Conservation (phyloP, 2,888 invertebrate species). For the Pandemis corylana region DNA sequence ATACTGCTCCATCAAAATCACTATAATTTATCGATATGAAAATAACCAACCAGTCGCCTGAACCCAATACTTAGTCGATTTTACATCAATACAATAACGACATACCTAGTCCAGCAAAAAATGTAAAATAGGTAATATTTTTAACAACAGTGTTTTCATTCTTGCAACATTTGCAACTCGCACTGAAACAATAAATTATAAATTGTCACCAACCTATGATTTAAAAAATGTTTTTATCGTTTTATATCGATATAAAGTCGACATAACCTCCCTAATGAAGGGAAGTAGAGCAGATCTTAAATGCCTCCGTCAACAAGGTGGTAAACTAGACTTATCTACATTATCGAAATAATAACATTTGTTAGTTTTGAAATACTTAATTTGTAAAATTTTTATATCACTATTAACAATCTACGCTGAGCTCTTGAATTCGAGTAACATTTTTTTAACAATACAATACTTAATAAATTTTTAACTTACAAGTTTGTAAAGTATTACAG, state of each 20-base stretch:
- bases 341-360: conserved; percentile 81
- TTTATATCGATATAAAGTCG: conserved; percentile 21
- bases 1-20: conserved; percentile 64
- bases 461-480: too few relatives aligned
- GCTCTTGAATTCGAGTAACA: conserved; percentile 69
- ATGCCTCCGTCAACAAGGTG: conserved; percentile 70
- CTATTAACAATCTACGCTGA: conserved; percentile 83
- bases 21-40: conserved; percentile 45
- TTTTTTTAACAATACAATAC: not conserved
- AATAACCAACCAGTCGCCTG: conserved; percentile 41
- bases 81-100: conserved; percentile 4
- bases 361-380: conserved; percentile 71
- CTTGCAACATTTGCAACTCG: too few relatives aligned
- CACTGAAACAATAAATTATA: too few relatives aligned
- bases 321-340: conserved; percentile 77
- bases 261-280: conserved; percentile 2
- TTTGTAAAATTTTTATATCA: conserved; percentile 73
- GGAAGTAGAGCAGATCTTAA: conserved; percentile 36
- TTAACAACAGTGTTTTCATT: too few relatives aligned
- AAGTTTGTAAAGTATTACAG: too few relatives aligned
- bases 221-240: not conserved
- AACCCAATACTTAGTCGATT: conserved; percentile 25
- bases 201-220: too few relatives aligned
- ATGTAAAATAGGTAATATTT: too few relatives aligned
- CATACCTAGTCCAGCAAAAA: not conserved